Evolutionary conservation across 35 echinoderm and acorn worm species (phyloP).

Genomic region (Diadema setosum): DNA sequence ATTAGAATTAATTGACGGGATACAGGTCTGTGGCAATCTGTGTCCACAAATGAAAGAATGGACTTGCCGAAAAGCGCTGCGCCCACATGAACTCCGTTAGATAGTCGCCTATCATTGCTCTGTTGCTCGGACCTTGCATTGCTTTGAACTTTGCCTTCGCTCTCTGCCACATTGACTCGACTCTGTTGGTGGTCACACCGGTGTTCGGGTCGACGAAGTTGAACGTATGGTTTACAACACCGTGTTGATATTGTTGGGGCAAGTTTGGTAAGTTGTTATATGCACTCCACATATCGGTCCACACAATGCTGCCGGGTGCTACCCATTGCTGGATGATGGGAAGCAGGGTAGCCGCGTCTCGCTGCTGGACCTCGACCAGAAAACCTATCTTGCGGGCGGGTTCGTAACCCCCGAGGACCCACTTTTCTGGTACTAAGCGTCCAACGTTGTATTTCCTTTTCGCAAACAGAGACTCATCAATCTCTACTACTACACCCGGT

Average conservation of each 20-base stretch:
- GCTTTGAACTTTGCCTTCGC: conserved; percentile 9
- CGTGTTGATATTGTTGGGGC: neutral
- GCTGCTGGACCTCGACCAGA: neutral
- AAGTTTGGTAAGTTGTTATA: neutral
- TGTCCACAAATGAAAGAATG: conserved; percentile 6
- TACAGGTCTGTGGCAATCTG: neutral
- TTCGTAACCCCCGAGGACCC: neutral
- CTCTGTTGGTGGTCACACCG: conserved; percentile 2
- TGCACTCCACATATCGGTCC: neutral
- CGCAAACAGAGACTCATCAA: neutral
- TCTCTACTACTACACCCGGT: neutral
- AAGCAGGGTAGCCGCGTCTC: neutral
- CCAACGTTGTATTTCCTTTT: neutral
- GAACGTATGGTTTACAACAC: neutral
- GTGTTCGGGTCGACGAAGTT: conserved; percentile 17
- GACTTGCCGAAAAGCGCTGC: neutral
- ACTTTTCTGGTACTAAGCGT: neutral
- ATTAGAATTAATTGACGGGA: neutral
- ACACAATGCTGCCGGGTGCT: neutral
- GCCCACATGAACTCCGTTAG: conserved; percentile 9
- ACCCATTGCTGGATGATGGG: neutral
- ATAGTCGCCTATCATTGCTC: neutral
- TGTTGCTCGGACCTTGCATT: neutral
- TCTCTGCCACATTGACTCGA: conserved; percentile 17
- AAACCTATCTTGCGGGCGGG: neutral